A percentile compares a stretch with the other conserved stretches of the same genome.
phyloP scores from a whole-genome alignment of 2,113 vertebrate genomes.

The Gnathonemus longibarbis region DNA sequence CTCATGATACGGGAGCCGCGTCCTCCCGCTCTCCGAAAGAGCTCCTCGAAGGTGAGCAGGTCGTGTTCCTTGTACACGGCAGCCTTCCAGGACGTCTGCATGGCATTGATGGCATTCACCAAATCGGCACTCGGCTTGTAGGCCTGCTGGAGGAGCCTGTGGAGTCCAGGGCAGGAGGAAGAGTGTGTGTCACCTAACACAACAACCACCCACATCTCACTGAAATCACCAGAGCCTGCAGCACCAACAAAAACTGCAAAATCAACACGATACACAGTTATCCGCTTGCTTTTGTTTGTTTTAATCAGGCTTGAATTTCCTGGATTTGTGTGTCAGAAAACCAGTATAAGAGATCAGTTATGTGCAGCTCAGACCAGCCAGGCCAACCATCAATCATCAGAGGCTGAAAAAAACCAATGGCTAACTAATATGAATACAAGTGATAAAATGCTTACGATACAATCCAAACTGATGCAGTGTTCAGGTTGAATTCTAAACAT shows the following conservation, averaged over 20 bases:
- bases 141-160: slow-evolving; percentile 58
- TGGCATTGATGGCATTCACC: slow-evolving; percentile 70
- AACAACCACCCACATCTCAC: not conserved
- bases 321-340: not conserved
- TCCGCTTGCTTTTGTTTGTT: not conserved
- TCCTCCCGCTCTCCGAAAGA: slow-evolving; percentile 72
- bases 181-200: no score
- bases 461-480: not conserved
- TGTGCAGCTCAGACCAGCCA: not conserved
- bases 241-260: not conserved
- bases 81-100: slow-evolving; percentile 84
- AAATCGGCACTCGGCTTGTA: slow-evolving; percentile 68
- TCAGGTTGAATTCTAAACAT: not conserved
- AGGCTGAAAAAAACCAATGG: not conserved
- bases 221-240: not conserved
- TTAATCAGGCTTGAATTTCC: not conserved
- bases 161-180: not conserved
- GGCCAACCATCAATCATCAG: not conserved
- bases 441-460: not conserved
- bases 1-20: slow-evolving; percentile 52
- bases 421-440: not conserved
- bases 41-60: slow-evolving; percentile 59
- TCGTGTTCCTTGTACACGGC: slow-evolving; percentile 68
- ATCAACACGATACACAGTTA: not conserved
- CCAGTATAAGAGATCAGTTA: not conserved